These are phyloP conservation scores for Ophion slaviceki DNA, from an alignment of 2,888 invertebrate species.

Conservation along the genomic window DNA sequence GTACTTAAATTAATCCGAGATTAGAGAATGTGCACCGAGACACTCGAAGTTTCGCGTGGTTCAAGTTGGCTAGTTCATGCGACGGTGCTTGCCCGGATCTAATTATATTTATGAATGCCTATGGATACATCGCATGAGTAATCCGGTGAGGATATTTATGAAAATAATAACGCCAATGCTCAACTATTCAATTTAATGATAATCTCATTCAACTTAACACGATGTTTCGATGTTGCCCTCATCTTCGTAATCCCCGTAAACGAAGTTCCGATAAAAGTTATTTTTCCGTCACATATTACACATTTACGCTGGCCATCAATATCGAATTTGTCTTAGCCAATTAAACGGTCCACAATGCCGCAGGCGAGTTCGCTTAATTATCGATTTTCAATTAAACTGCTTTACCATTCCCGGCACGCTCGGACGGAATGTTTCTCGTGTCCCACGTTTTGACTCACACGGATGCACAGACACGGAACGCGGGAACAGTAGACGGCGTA, in stretches of 20 bases:
- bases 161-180: constrained; percentile 23
- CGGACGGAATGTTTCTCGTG: constrained; percentile 41
- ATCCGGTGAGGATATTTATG: constrained; percentile 17
- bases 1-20: constrained; percentile 28
- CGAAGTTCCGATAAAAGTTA: constrained; percentile 29
- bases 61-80: background rate
- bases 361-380: constrained; percentile 47
- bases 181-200: constrained; percentile 22
- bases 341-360: constrained; percentile 30
- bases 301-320: constrained; percentile 42
- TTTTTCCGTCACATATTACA: constrained; percentile 22
- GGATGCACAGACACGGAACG: constrained; percentile 10
- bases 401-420: constrained; percentile 40
- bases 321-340: constrained; percentile 52
- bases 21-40: constrained; percentile 4
- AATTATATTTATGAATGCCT: background rate
- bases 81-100: background rate
- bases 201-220: constrained; percentile 1
- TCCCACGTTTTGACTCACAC: constrained; percentile 19
- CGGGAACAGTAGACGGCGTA: constrained; percentile 11
- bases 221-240: background rate
- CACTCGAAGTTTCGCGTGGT: constrained; percentile 1
- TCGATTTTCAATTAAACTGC: constrained; percentile 62
- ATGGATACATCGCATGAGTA: background rate
- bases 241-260: background rate